A percentile compares a stretch with the other conserved stretches of the same genome.
phyloP scores from a whole-genome alignment of 2,113 vertebrate species.

The Myotis brandtii region DNA sequence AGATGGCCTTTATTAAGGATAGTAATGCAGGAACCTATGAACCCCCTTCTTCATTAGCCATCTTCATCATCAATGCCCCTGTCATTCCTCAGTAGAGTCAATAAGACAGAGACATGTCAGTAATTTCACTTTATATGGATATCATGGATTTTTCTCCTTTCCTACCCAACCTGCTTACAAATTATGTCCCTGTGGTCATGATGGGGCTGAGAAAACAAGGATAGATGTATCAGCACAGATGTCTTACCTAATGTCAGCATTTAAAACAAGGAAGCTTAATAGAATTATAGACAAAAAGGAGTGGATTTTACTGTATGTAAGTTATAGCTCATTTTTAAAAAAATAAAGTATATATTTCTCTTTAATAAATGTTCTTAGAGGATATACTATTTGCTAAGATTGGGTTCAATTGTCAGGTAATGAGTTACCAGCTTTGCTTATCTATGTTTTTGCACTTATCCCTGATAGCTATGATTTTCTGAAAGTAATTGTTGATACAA shows the following conservation, averaged over 20 bases:
- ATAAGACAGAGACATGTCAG: not conserved
- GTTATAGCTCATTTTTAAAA: not conserved
- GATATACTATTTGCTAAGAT: not conserved
- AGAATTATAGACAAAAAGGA: not conserved
- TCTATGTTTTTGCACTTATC: not conserved
- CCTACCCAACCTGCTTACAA: not conserved
- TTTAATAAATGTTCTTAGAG: slow-evolving; percentile 14
- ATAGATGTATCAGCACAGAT: not conserved
- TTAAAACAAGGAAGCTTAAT: not conserved
- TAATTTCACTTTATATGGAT: not conserved
- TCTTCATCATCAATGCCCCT: not conserved
- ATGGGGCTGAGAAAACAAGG: not conserved
- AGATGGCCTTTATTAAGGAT: not conserved
- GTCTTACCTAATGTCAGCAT: not conserved
- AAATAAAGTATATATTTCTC: not conserved
- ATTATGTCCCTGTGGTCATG: not conserved
- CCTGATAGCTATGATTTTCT: not conserved
- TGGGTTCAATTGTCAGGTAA: not conserved
- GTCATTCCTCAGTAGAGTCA: not conserved
- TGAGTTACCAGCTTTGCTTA: not conserved
- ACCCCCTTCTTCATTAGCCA: not conserved
- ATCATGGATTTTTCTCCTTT: not conserved
- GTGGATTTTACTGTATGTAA: not conserved
- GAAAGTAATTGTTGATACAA: not conserved
- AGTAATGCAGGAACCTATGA: not conserved